Percentiles rank a stretch among this genome's conserved stretches.
phyloP scores from a whole-genome alignment of 2,113 vertebrate genomes.

The Peromyscus polionotus region DNA sequence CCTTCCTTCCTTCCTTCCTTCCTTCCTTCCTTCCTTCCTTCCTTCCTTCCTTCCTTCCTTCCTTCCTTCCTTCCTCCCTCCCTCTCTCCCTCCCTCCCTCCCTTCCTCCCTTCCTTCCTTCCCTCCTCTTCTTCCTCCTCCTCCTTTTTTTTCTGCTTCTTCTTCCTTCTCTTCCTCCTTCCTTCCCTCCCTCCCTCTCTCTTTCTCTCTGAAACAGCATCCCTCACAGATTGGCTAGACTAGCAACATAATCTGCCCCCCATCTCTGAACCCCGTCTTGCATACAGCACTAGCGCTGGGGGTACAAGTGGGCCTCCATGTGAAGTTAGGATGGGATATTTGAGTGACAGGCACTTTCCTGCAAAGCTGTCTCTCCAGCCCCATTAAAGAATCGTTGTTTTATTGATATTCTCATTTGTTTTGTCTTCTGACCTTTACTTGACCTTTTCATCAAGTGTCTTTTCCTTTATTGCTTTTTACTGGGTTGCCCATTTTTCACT shows the following conservation, averaged over 20 bases:
- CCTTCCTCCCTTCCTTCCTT: neutral
- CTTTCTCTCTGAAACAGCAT: neutral
- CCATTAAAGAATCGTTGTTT: neutral
- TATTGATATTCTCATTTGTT: neutral
- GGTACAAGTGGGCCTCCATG: neutral
- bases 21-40: neutral
- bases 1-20: neutral
- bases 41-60: no score
- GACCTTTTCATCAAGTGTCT: neutral
- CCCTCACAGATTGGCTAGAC: neutral
- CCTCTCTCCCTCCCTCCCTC: neutral
- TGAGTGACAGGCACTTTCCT: neutral
- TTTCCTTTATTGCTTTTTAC: slow-evolving; percentile 23
- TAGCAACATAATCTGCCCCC: neutral
- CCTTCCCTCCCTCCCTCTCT: neutral
- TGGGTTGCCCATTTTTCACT: neutral
- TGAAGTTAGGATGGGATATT: neutral
- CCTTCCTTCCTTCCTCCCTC: neutral
- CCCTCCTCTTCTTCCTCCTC: accelerated
- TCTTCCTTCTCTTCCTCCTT: neutral
- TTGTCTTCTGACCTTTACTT: neutral
- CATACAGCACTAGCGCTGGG: neutral
- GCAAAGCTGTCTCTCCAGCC: neutral
- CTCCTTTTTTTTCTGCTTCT: no score
- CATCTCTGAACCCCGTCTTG: neutral